phyloP scores from a whole-genome alignment of 2,797 vertebrate genomes.

The Lophotriccus pileatus region DNA sequence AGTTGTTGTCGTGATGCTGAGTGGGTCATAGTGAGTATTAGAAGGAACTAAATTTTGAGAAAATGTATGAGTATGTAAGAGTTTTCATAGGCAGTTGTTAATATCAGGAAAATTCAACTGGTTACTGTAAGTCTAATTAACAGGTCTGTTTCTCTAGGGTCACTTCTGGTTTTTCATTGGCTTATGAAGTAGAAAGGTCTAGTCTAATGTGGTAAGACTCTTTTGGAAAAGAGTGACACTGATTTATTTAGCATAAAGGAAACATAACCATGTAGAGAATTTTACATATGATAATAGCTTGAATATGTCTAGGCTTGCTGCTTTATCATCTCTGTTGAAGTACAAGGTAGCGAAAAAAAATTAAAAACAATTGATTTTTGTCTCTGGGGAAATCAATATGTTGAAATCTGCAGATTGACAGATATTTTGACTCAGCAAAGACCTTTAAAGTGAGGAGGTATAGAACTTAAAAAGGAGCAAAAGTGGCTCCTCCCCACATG shows the following conservation, averaged over 20 bases:
- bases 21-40: background rate
- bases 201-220: background rate
- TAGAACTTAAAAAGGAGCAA: constrained; percentile 20
- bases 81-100: background rate
- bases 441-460: background rate
- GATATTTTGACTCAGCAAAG: constrained; percentile 8
- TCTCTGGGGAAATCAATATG: background rate
- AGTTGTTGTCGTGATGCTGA: background rate
- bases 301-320: background rate
- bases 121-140: background rate
- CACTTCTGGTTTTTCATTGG: background rate
- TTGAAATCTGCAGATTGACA: constrained; percentile 2
- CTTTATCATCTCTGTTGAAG: background rate
- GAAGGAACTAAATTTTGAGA: background rate
- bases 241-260: background rate
- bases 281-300: background rate
- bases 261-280: background rate
- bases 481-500: background rate
- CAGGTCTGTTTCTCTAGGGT: background rate
- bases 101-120: background rate
- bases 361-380: background rate
- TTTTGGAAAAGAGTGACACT: background rate
- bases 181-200: background rate
- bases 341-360: background rate
- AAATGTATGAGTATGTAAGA: background rate